These are phyloP conservation scores for Diaperis boleti DNA, from an alignment of 2,888 invertebrate species.

Conservation along the genomic window DNA sequence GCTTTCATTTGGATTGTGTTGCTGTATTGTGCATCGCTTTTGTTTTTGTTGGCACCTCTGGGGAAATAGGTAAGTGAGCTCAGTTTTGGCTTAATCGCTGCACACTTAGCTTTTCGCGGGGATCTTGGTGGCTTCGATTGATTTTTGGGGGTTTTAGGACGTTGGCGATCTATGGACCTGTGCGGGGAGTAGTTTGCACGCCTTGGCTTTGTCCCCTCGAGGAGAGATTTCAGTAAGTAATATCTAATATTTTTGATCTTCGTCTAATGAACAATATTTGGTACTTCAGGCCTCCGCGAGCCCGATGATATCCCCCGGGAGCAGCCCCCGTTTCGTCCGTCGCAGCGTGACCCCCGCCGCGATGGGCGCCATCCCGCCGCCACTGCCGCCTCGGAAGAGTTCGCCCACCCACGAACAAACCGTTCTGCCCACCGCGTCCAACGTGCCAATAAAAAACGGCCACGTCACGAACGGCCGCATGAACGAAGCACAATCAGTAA, in stretches of 20 bases:
- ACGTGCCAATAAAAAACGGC: conserved; percentile 40
- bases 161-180: conserved; percentile 68
- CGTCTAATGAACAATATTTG: neutral
- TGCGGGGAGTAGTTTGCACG: conserved; percentile 68
- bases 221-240: conserved; percentile 66
- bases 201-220: conserved; percentile 69
- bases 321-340: conserved; percentile 68
- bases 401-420: conserved; percentile 67
- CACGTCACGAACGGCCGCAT: conserved; percentile 48
- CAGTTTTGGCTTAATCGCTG: neutral
- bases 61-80: conserved; percentile 3
- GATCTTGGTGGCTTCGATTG: neutral
- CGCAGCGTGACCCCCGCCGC: conserved; percentile 63
- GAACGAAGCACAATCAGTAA: conserved; percentile 61
- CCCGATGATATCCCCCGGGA: conserved; percentile 71
- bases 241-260: neutral
- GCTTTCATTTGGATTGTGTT: neutral
- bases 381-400: conserved; percentile 73
- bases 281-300: conserved; percentile 65
- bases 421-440: conserved; percentile 54
- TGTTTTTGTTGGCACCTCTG: neutral
- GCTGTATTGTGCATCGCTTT: conserved; percentile 7
- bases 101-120: neutral
- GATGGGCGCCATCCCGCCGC: conserved; percentile 69
- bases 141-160: conserved; percentile 66